Evolutionary conservation across 2,888 invertebrate species (phyloP).

Genomic region (Acleris holmiana): DNA sequence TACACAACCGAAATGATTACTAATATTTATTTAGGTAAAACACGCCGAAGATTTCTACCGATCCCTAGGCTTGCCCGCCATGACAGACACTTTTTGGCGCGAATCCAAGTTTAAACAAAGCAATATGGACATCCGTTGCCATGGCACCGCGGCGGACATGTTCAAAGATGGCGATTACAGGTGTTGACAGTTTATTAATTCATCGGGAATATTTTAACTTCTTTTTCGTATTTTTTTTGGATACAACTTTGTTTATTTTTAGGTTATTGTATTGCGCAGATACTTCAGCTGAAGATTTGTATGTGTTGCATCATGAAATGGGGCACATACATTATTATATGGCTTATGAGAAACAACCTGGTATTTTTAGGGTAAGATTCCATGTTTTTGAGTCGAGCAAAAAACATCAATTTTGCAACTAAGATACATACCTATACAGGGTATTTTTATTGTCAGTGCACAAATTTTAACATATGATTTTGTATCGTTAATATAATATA

Average conservation of each 20-base stretch:
- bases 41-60: slow-evolving; percentile 88
- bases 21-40: slow-evolving; percentile 62
- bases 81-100: slow-evolving; percentile 86
- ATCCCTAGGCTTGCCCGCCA: slow-evolving; percentile 85
- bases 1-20: neutral
- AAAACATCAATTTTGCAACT: too few relatives aligned
- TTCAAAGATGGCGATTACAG: slow-evolving; percentile 86
- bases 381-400: too few relatives aligned
- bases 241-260: slow-evolving; percentile 45
- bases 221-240: neutral
- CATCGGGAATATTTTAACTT: neutral
- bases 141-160: slow-evolving; percentile 90
- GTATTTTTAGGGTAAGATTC: slow-evolving; percentile 85
- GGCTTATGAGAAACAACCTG: slow-evolving; percentile 86
- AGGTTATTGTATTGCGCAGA: slow-evolving; percentile 87
- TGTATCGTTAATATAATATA: too few relatives aligned
- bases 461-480: too few relatives aligned
- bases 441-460: too few relatives aligned
- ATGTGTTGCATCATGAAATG: slow-evolving; percentile 89
- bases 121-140: slow-evolving; percentile 78
- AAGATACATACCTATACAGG: too few relatives aligned
- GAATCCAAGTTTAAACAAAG: slow-evolving; percentile 77
- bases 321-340: slow-evolving; percentile 90
- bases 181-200: slow-evolving; percentile 58
- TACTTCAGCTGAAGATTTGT: slow-evolving; percentile 85